phyloP scores from a whole-genome alignment of 2,113 vertebrate species.

The Dissostichus mawsoni region DNA sequence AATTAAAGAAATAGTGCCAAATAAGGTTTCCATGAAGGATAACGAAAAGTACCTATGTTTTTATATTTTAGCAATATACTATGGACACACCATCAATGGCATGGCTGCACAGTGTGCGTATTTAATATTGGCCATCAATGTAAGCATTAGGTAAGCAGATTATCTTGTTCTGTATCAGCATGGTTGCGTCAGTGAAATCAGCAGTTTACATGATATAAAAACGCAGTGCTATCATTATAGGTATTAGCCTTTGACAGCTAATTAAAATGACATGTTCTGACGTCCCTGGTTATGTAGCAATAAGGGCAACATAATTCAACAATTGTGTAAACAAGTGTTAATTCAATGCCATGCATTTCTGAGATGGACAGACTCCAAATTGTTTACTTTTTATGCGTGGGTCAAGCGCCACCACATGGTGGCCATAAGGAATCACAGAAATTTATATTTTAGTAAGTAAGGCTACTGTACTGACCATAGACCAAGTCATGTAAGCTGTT shows the following conservation, averaged over 20 bases:
- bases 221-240: neutral
- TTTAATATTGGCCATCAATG: neutral
- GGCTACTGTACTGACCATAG: neutral
- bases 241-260: too few relatives aligned
- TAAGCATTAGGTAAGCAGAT: neutral
- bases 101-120: neutral
- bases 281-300: neutral
- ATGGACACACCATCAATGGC: neutral
- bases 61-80: neutral
- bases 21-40: neutral
- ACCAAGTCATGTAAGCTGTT: neutral
- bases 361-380: neutral
- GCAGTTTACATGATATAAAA: neutral
- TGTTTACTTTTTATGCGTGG: conserved; percentile 6
- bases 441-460: neutral
- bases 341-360: too few relatives aligned
- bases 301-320: neutral
- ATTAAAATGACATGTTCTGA: neutral
- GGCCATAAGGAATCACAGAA: conserved; percentile 3
- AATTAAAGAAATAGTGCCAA: neutral
- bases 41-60: neutral
- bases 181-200: neutral
- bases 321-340: too few relatives aligned
- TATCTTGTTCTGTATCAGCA: neutral
- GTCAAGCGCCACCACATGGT: conserved; percentile 42